Percentiles rank a stretch among this genome's conserved stretches.
These are phyloP conservation scores for Trichonephila clavata DNA, from an alignment of 1,140 invertebrate species.

Conservation along the genomic window DNA sequence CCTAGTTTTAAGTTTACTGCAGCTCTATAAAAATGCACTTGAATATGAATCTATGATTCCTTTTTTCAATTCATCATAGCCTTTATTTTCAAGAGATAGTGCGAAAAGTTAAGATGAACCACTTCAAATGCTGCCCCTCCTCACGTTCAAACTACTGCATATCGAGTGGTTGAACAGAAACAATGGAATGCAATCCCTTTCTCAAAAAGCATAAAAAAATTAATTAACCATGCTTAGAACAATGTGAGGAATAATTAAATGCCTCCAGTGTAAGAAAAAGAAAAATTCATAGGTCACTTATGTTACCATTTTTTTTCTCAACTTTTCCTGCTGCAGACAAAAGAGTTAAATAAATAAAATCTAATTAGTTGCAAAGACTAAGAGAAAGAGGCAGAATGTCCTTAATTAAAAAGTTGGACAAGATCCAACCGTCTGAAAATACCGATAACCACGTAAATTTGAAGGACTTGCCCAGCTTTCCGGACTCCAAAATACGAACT, in stretches of 20 bases:
- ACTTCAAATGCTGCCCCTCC: slow-evolving; percentile 32
- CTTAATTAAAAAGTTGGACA: slow-evolving; percentile 71
- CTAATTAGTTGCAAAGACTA: slow-evolving; percentile 67
- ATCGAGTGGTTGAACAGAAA: slow-evolving; percentile 31
- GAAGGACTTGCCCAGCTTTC: slow-evolving; percentile 16
- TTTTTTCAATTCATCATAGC: background rate
- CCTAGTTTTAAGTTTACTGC: no score
- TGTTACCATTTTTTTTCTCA: slow-evolving; percentile 23
- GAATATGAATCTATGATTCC: slow-evolving; percentile 10
- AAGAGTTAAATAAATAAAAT: slow-evolving; percentile 74
- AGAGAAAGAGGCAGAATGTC: slow-evolving; percentile 4
- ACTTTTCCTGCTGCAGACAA: slow-evolving; percentile 11
- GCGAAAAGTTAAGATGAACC: background rate
- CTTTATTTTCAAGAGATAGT: background rate
- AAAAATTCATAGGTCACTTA: slow-evolving; percentile 66
- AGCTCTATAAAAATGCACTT: background rate
- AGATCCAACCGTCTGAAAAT: slow-evolving; percentile 32
- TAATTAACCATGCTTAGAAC: slow-evolving; percentile 72
- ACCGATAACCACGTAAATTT: slow-evolving; percentile 40
- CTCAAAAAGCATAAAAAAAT: slow-evolving; percentile 46
- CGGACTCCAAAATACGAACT: background rate
- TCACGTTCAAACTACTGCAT: background rate
- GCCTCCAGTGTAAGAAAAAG: slow-evolving; percentile 46
- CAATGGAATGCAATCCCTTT: slow-evolving; percentile 56
- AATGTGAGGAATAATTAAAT: slow-evolving; percentile 71